These are phyloP conservation scores for Gnathonemus echidnorhynchus DNA, from an alignment of 2,113 vertebrate genomes.

Conservation along the genomic window DNA sequence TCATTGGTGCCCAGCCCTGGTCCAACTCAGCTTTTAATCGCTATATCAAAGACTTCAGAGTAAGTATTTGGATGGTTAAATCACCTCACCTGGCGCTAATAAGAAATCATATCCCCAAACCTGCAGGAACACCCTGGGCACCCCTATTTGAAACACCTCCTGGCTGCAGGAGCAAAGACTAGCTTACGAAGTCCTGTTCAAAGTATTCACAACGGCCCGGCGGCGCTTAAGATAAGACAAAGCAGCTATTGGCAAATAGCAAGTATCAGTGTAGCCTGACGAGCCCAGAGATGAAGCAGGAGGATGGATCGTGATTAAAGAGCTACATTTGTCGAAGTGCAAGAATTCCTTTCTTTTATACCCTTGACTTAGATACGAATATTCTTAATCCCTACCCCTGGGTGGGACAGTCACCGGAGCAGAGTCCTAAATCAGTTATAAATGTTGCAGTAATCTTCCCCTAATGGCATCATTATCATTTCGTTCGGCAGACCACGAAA, in stretches of 20 bases:
- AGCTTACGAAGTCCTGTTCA: background rate
- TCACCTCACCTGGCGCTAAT: background rate
- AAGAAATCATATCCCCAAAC: background rate
- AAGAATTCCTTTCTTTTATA: background rate
- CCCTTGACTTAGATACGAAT: background rate
- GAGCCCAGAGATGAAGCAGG: background rate
- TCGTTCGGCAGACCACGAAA: background rate
- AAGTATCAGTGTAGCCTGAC: background rate
- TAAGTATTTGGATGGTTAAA: background rate
- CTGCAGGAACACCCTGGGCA: background rate
- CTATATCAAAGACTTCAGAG: background rate
- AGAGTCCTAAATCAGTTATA: background rate
- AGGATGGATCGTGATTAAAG: background rate
- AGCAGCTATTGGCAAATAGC: background rate
- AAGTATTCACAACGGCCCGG: background rate
- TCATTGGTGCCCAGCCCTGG: background rate
- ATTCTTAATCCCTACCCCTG: background rate
- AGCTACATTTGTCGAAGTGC: background rate
- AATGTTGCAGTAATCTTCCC: background rate
- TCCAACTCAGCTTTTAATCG: background rate
- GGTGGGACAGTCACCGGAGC: background rate
- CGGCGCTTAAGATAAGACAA: background rate
- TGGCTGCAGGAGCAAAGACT: background rate
- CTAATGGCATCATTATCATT: background rate
- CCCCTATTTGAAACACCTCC: background rate